Evolutionary conservation across 2,113 vertebrate genomes (phyloP), one percentile per base, ranked within the genome.

Genomic region (Phrynocephalus versicolor): DNA sequence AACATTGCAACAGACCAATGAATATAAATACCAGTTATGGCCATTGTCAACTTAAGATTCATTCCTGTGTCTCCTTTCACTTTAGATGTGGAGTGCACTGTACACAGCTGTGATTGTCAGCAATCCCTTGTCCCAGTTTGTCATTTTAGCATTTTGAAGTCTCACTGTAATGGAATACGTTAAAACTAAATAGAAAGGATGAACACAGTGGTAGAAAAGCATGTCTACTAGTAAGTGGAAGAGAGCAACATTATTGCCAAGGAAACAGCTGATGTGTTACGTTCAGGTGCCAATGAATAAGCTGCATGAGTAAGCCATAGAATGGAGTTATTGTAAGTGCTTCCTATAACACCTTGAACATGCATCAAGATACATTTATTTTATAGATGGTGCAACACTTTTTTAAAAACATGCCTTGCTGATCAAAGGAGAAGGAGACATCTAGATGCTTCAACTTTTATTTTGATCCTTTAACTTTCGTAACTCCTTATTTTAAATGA

Each of bases 201-300:
- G 85, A 86, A 87, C 85, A 70, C 1, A 88, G 23, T 19, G 86
- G 45, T 60, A 67, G 83, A 83, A 21, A 16, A 85, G 23, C 3
- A 39, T 41, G 15, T 86, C 45, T 72, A 18, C 15, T 27, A 76
- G n/a, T 71, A 69, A 82, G 15, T 79, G 67, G 27, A 45, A 64
- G 0, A 15, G 41, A 84, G 23, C 88, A 57, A 57, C n/a, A 88
- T 80, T 51, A 84, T 79, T 90, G 82, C 80, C 58, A 83, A 89
- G 69, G 76, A 92, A 92, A 89, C 74, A 90, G 90, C 87, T 84
- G 35, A 58, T 86, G 33, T 82, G 67, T 89, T 88, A 90, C 84
- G 58, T 93, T 92, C 74, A 92, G 62, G 74, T 87, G 77, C 15
- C 72, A 80, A 78, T 70, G 64, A 14, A 85, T 37, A 83, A 85